Evolutionary conservation across 2,113 vertebrate species (phyloP).

Genomic region (Cynocephalus volans): DNA sequence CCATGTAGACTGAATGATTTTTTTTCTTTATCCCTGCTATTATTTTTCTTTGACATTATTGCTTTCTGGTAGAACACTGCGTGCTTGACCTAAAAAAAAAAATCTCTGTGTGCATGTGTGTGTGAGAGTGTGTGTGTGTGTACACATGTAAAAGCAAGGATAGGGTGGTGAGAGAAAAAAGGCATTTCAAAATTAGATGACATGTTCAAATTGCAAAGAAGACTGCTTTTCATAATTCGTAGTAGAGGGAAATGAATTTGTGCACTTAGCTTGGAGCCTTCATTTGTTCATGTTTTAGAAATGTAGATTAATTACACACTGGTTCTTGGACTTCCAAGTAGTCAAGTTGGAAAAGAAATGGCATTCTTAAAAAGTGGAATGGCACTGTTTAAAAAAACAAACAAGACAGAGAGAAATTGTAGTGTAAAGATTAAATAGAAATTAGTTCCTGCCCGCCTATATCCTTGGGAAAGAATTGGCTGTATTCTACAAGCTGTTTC

Average conservation of each 20-base stretch:
- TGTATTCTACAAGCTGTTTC: not conserved
- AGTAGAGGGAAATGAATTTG: conserved; percentile 73
- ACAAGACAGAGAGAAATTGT: not conserved
- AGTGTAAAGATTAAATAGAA: conserved; percentile 6
- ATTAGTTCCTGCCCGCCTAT: not conserved
- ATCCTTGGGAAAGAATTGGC: not conserved
- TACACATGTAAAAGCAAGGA: not conserved
- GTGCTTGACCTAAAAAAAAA: conserved; percentile 71
- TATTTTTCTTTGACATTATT: conserved; percentile 75
- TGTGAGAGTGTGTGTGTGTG: not conserved
- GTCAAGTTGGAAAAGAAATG: conserved; percentile 42
- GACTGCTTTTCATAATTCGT: conserved; percentile 72
- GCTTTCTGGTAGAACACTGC: conserved; percentile 71
- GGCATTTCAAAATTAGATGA: conserved; percentile 80
- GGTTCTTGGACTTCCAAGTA: conserved; percentile 28
- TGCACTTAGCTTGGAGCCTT: conserved; percentile 39
- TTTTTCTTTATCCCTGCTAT: conserved; percentile 78
- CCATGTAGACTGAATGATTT: conserved; percentile 62
- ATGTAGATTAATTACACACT: conserved; percentile 50
- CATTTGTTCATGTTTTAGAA: conserved; percentile 58
- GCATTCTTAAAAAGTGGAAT: conserved; percentile 46
- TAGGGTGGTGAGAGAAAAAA: conserved; percentile 31
- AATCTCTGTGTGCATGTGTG: not conserved
- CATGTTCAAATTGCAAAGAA: conserved; percentile 69
- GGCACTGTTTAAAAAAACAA: not conserved